These are phyloP conservation scores for Choreutis nemorana DNA, from an alignment of 2,888 invertebrate genomes.

Conservation along the genomic window DNA sequence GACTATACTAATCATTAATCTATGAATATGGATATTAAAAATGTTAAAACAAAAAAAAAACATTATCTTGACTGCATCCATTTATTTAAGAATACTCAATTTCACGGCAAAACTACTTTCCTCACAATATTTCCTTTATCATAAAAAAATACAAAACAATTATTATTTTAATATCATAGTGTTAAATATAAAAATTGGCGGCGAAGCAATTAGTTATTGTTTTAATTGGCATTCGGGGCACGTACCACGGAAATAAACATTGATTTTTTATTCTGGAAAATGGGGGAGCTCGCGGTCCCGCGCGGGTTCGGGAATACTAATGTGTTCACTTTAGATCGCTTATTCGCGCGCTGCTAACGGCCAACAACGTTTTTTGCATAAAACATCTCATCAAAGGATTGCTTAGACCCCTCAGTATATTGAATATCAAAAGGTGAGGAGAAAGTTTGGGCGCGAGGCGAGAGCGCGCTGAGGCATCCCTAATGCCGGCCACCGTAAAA, in stretches of 20 bases:
- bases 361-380: conserved; percentile 64
- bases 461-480: conserved; percentile 45
- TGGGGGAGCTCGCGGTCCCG: conserved; percentile 36
- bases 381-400: conserved; percentile 68
- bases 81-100: too few relatives aligned
- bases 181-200: too few relatives aligned
- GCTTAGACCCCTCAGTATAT: conserved; percentile 59
- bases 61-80: too few relatives aligned
- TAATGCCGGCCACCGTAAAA: conserved; percentile 53
- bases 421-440: conserved; percentile 64
- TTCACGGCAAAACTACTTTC: too few relatives aligned
- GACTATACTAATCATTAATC: too few relatives aligned
- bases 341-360: conserved; percentile 60
- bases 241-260: conserved; percentile 59
- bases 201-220: not conserved
- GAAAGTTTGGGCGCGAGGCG: conserved; percentile 47
- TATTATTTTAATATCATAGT: conserved; percentile 37
- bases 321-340: conserved; percentile 63
- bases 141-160: conserved; percentile 55
- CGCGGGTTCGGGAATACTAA: conserved; percentile 55
- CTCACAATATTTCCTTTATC: too few relatives aligned
- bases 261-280: conserved; percentile 65
- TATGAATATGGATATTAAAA: too few relatives aligned
- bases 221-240: conserved; percentile 58
- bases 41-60: too few relatives aligned